Evolutionary conservation across 2,113 vertebrate species (phyloP), one percentile per base, ranked within the genome.

Genomic region (Ia io): DNA sequence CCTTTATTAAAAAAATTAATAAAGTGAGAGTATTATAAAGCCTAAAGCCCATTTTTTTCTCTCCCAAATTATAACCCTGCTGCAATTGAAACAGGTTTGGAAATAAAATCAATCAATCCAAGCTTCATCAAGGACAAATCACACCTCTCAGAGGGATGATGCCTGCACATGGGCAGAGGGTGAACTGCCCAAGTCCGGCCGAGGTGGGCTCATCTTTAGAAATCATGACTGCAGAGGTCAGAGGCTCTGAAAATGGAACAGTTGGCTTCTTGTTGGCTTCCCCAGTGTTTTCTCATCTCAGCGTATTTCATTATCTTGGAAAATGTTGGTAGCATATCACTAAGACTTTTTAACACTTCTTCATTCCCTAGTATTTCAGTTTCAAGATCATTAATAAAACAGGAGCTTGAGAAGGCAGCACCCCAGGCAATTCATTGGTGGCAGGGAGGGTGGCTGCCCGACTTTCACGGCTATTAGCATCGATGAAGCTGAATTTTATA

Each of bases 361-460:
- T 98, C 96, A 96, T 97, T 97, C 97, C 97, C 96, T 97, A 97
- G 95, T 97, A 97, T 97, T 98, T 98, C 97, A 96, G 91, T 97
- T 98, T 98, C 96, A 97, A 98, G 96, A 98, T 98, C 98, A 98
- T 98, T 98, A 98, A 98, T 98, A 98, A 98, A 98, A 98, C 97
- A 98, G 97, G 97, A 98, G 97, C 96, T 97, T 97, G 96, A 93
- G 97, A 98, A 98, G 97, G 94, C 94, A 95, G 95, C 94, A 97
- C 98, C 97, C 97, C 96, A 97, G 97, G 97, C 92, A 71, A 97
- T 97, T 97, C 94, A 84, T 91, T 80, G 93, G 18, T n/a, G 89
- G 96, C 94, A 98, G 98, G 97, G 94, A 98, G 94, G 96, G 97
- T 83, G 80, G 90, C 91, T 97, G 85, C 22, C 95, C 91, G 95